Conservation (phyloP, 2,113 vertebrate species). For the Hippocampus abdominalis region DNA sequence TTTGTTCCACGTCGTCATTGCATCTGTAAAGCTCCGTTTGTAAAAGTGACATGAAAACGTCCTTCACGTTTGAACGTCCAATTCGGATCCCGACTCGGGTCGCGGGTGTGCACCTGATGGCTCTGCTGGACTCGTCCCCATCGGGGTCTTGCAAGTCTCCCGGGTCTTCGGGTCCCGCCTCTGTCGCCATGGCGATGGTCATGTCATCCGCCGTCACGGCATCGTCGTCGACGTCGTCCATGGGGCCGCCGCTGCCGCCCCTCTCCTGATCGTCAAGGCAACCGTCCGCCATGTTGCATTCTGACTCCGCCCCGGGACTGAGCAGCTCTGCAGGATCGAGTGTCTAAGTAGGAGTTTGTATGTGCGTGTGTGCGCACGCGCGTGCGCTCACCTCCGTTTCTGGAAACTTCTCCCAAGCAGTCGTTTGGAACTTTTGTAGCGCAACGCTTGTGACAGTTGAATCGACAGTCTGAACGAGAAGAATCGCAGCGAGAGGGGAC, state of each 20-base stretch:
- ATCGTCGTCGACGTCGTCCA: conserved; percentile 89
- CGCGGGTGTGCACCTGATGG: conserved; percentile 80
- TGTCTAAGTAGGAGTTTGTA: background rate
- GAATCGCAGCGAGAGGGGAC: background rate
- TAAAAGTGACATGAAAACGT: no score
- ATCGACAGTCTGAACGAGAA: conserved; percentile 83
- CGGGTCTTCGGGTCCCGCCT: conserved; percentile 75
- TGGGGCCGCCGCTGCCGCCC: conserved; percentile 69
- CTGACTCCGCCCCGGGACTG: conserved; percentile 88
- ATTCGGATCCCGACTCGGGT: background rate
- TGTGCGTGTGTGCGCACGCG: background rate
- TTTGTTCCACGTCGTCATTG: no score
- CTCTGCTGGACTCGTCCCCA: conserved; percentile 84
- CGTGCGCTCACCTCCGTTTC: conserved; percentile 83
- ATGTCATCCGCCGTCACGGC: background rate
- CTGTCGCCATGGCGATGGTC: background rate
- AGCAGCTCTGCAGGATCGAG: conserved; percentile 76
- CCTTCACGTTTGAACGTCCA: no score
- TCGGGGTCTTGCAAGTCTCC: conserved; percentile 86
- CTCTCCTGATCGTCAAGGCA: conserved; percentile 87
- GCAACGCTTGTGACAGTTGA: conserved; percentile 97
- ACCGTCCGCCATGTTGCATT: conserved; percentile 87
- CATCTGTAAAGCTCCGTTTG: no score
- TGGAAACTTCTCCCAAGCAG: conserved; percentile 92
- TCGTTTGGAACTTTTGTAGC: conserved; percentile 94